Percentiles rank a stretch among this genome's conserved stretches.
Evolutionary conservation across 2,113 vertebrate species (phyloP).

Genomic region (Phaethornis superciliosus): DNA sequence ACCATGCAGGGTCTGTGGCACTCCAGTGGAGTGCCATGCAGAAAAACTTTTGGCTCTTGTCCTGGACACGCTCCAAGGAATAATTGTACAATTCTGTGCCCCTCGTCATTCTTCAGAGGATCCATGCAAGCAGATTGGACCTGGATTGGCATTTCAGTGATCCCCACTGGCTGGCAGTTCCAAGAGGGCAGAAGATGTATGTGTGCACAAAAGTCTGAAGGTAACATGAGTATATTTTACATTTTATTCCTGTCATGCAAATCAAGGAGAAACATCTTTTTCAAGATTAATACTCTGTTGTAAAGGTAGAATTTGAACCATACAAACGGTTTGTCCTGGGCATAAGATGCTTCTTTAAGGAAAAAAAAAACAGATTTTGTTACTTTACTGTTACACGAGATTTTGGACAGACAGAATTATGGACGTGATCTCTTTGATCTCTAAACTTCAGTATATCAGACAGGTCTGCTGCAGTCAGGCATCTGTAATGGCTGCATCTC

Average conservation of each 20-base stretch:
- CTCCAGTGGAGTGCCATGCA: not conserved
- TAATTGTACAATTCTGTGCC: fast-evolving
- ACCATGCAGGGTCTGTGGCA: fast-evolving
- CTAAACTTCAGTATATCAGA: not conserved
- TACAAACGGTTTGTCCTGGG: not conserved
- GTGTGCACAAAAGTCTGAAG: not conserved
- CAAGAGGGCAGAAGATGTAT: not conserved
- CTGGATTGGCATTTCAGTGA: not conserved
- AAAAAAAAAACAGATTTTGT: not conserved
- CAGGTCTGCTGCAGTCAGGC: not conserved
- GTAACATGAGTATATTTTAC: not conserved
- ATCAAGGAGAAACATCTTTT: not conserved
- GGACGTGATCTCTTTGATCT: not conserved
- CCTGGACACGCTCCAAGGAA: fast-evolving
- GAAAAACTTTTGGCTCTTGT: not conserved
- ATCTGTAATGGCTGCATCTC: not conserved
- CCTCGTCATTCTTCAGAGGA: not conserved
- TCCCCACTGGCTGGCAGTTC: not conserved
- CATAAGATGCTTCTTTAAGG: not conserved
- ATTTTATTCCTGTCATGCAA: not conserved
- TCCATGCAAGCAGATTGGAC: not conserved
- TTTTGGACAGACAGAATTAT: not conserved
- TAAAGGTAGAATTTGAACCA: not conserved
- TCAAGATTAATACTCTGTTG: not conserved
- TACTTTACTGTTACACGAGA: not conserved